phyloP scores from a whole-genome alignment of 2,797 vertebrate species.

The Novumbra hubbsi region DNA sequence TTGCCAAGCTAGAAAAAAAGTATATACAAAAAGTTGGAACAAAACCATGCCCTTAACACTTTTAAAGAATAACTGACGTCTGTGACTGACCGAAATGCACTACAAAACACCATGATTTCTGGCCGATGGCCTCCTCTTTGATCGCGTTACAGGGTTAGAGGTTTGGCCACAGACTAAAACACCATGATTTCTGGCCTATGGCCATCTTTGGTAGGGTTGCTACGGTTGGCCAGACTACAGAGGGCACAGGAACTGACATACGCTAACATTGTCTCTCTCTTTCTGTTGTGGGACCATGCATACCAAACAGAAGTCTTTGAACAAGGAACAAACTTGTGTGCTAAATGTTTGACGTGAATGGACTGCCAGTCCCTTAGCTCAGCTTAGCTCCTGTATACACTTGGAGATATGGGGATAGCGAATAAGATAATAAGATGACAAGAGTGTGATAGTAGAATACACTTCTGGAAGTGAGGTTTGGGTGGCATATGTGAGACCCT shows the following conservation, averaged over 20 bases:
- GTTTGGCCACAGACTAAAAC: neutral
- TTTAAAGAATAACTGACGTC: too few species aligned
- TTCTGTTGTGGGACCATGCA: neutral
- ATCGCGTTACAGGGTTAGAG: neutral
- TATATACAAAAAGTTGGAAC: too few species aligned
- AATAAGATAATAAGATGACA: neutral
- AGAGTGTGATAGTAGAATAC: neutral
- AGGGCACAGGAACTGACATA: neutral
- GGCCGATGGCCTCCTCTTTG: neutral
- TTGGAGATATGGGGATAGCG: neutral
- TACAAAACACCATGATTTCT: neutral
- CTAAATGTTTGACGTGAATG: too few species aligned
- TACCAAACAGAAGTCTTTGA: neutral
- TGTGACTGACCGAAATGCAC: too few species aligned
- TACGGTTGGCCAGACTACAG: neutral
- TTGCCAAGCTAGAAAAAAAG: too few species aligned
- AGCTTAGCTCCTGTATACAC: neutral
- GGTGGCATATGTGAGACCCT: constrained; percentile 4
- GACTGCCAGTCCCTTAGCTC: too few species aligned
- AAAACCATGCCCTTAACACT: too few species aligned
- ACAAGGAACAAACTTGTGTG: too few species aligned
- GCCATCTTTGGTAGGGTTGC: neutral
- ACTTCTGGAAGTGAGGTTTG: neutral
- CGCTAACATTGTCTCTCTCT: neutral
- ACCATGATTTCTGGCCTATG: neutral